Evolutionary conservation across 2,888 invertebrate genomes (phyloP).

Genomic region (Tenthredo mesomela): DNA sequence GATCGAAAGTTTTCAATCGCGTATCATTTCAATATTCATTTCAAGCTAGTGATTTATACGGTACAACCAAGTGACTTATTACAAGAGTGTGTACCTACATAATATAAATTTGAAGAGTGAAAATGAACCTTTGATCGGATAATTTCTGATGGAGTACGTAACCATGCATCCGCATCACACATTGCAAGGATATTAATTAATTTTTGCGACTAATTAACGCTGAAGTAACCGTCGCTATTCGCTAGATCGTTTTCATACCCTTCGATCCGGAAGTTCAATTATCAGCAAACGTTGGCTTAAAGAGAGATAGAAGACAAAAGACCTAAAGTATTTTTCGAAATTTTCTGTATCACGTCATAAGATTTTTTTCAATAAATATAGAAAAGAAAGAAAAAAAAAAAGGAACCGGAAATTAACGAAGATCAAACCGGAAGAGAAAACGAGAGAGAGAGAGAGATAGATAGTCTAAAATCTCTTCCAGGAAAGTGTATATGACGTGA

Average conservation of each 20-base stretch:
- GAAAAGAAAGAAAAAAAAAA: neutral
- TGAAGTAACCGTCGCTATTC: too few relatives aligned
- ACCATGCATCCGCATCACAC: neutral
- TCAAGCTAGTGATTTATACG: neutral
- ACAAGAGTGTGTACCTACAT: neutral
- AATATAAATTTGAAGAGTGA: neutral
- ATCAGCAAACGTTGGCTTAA: neutral
- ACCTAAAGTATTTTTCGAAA: too few relatives aligned
- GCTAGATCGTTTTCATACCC: too few relatives aligned
- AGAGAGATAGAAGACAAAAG: neutral
- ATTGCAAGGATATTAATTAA: neutral
- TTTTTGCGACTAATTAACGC: neutral
- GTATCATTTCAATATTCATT: neutral
- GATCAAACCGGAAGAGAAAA: neutral
- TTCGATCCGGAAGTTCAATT: neutral
- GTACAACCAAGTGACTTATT: neutral
- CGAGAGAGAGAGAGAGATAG: neutral
- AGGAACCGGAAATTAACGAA: neutral
- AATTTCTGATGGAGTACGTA: neutral
- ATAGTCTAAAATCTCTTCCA: neutral
- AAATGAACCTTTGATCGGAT: neutral
- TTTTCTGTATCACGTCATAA: too few relatives aligned
- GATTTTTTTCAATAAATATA: neutral
- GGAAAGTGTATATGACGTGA: neutral
- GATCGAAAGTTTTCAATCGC: neutral